Evolutionary conservation across 23 tunicate genomes (phyloP).

Genomic region (Diplosoma virens): DNA sequence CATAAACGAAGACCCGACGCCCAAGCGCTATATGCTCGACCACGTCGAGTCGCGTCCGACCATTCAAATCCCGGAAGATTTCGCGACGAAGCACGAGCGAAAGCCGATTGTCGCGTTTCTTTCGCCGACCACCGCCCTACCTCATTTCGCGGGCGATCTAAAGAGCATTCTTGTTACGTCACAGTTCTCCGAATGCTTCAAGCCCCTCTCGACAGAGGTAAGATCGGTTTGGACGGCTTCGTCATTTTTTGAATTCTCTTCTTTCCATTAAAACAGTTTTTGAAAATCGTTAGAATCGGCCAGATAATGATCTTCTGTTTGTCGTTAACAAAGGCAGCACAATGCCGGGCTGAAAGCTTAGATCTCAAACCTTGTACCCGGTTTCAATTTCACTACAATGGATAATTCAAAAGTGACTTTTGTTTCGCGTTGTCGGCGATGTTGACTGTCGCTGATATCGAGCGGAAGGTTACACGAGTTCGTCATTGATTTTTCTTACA

Average conservation of each 20-base stretch:
- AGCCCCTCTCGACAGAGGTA: conserved; percentile 11
- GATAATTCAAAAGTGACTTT: too few species aligned
- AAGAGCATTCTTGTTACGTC: conserved; percentile 38
- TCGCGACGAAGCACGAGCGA: conserved; percentile 2
- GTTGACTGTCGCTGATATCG: too few species aligned
- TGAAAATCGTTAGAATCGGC: too few species aligned
- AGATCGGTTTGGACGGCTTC: background rate
- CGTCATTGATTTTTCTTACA: conserved; percentile 8
- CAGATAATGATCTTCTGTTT: too few species aligned
- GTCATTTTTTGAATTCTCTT: too few species aligned
- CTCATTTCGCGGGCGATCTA: conserved; percentile 37
- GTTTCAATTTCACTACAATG: too few species aligned
- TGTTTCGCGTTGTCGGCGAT: too few species aligned
- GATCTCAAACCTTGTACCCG: too few species aligned
- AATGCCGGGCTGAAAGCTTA: too few species aligned
- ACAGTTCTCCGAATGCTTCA: conserved; percentile 33
- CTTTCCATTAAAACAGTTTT: too few species aligned
- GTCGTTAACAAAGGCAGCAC: too few species aligned
- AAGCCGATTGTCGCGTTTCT: conserved; percentile 33
- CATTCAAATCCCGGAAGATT: conserved; percentile 36
- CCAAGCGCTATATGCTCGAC: conserved; percentile 40
- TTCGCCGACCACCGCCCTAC: conserved; percentile 23
- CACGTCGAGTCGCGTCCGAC: background rate
- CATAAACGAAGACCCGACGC: conserved; percentile 26
- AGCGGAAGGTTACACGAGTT: too few species aligned